Conservation (phyloP, 2,888 invertebrate species). For the Rhaphigaster nebulosa region DNA sequence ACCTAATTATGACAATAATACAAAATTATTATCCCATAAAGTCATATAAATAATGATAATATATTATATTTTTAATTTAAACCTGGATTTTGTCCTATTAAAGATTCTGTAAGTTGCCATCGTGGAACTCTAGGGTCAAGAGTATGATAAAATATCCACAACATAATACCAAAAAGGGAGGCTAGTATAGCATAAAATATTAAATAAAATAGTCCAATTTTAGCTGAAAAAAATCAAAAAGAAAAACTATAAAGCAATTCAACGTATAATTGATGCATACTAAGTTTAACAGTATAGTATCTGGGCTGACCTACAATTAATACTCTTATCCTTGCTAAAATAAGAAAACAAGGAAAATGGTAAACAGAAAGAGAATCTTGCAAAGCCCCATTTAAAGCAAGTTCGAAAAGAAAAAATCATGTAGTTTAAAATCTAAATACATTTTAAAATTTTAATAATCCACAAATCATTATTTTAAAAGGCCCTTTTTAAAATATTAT, state of each 20-base stretch:
- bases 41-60: neutral
- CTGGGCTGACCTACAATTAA: no score
- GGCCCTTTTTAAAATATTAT: neutral
- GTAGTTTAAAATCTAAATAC: neutral
- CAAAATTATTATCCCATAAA: neutral
- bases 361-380: neutral
- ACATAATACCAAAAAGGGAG: slow-evolving; percentile 92
- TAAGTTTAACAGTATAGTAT: neutral
- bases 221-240: slow-evolving; percentile 75
- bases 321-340: neutral
- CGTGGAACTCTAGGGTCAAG: slow-evolving; percentile 90
- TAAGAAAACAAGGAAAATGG: neutral
- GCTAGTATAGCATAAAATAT: slow-evolving; percentile 93
- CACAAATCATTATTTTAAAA: neutral
- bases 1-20: slow-evolving; percentile 70
- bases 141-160: slow-evolving; percentile 94
- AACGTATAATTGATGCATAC: neutral
- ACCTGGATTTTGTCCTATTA: slow-evolving; percentile 96
- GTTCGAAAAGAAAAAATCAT: neutral
- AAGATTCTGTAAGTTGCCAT: slow-evolving; percentile 87
- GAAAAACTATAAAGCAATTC: slow-evolving; percentile 60
- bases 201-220: slow-evolving; percentile 95
- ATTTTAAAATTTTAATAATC: neutral
- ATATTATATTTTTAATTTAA: slow-evolving; percentile 61
- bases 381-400: neutral